phyloP scores from a whole-genome alignment of 2,888 invertebrate species.

The Laothoe populi region DNA sequence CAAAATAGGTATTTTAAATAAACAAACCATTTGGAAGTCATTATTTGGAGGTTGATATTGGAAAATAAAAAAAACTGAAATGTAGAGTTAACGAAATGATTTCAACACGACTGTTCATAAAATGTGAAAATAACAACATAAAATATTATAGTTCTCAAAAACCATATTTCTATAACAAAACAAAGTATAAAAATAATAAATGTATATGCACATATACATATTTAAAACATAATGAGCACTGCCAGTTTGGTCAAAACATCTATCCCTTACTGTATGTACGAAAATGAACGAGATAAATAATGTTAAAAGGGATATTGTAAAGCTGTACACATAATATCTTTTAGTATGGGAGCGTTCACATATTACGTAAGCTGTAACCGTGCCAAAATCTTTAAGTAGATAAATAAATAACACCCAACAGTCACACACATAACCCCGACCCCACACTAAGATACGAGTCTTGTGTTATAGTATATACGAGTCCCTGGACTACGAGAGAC shows the following conservation, averaged over 20 bases:
- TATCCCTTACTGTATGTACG: conserved; percentile 11
- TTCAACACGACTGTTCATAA: not conserved
- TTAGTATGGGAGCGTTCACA: not conserved
- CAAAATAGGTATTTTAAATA: too few relatives aligned
- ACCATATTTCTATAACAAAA: not conserved
- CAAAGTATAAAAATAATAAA: conserved; percentile 1
- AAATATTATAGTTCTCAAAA: not conserved
- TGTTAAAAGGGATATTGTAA: conserved; percentile 10
- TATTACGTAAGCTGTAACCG: not conserved
- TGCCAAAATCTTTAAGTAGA: not conserved
- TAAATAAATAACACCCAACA: not conserved
- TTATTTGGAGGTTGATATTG: too few relatives aligned
- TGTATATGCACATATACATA: not conserved
- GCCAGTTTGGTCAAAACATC: not conserved
- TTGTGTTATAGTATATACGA: too few relatives aligned
- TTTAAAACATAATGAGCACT: conserved; percentile 13
- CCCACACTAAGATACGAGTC: not conserved
- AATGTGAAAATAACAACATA: not conserved
- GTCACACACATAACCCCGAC: not conserved
- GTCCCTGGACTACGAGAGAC: too few relatives aligned
- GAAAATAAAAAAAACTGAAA: too few relatives aligned
- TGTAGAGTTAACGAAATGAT: too few relatives aligned
- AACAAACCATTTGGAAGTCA: too few relatives aligned
- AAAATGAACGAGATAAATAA: conserved; percentile 10
- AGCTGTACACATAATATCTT: conserved; percentile 20